Percentiles rank a stretch among this genome's conserved stretches.
Conservation (phyloP, 2,113 vertebrate genomes). For the Thryonomys swinderianus region DNA sequence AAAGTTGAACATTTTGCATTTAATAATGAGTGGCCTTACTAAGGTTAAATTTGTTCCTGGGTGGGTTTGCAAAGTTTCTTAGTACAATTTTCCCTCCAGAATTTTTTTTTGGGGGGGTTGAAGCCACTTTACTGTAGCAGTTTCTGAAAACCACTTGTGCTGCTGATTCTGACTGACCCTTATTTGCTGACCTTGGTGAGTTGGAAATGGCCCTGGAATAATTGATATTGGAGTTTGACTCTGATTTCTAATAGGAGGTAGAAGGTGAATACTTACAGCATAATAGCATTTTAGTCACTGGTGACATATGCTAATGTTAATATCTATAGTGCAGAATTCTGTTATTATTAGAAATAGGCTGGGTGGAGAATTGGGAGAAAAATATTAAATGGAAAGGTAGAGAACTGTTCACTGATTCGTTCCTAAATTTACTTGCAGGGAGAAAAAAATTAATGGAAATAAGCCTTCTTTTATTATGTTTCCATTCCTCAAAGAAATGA, state of each 20-base stretch:
- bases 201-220: neutral
- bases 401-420: slow-evolving; percentile 21
- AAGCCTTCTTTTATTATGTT: slow-evolving; percentile 61
- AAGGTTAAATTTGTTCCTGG: neutral
- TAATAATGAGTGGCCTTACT: neutral
- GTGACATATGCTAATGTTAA: slow-evolving; percentile 57
- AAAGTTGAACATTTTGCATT: neutral
- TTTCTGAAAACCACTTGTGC: neutral
- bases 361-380: slow-evolving; percentile 50
- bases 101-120: neutral
- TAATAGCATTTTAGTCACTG: slow-evolving; percentile 40
- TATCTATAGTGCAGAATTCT: slow-evolving; percentile 6
- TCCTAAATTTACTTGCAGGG: slow-evolving; percentile 62
- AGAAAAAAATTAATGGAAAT: slow-evolving; percentile 70
- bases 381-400: slow-evolving; percentile 5
- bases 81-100: neutral
- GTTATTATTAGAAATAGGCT: slow-evolving; percentile 67
- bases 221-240: slow-evolving; percentile 30
- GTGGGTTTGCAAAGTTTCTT: neutral
- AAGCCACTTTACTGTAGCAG: neutral
- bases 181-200: slow-evolving; percentile 23
- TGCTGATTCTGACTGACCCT: neutral
- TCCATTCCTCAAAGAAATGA: slow-evolving; percentile 65
- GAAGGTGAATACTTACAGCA: slow-evolving; percentile 47
- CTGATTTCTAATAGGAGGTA: slow-evolving; percentile 34